Evolutionary conservation across 2,797 vertebrate genomes (phyloP), one percentile per base, ranked within the genome.

Genomic region (Discoglossus pictus): DNA sequence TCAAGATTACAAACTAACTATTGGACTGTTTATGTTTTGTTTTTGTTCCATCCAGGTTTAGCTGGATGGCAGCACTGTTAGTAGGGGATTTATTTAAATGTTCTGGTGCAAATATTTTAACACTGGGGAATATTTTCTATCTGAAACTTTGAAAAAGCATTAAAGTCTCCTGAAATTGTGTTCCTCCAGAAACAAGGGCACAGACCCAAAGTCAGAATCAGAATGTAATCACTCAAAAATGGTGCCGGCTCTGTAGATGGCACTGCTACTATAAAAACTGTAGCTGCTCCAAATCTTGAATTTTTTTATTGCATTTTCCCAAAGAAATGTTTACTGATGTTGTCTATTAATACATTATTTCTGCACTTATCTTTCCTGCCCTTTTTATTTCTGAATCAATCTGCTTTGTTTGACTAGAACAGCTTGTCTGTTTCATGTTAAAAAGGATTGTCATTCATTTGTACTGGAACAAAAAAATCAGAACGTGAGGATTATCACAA

Each of bases 371-470:
- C 16, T 39, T 66, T 6, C 16, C 31, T 10, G 6, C 34, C 13
- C 15, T 35, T 23, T n/a, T 58, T 58, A 58, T 55, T 58, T 66
- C 64, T 50, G 64, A 66, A 58, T 66, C 53, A 59, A 21, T 50
- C 64, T 39, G 64, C 64, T 66, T 66, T 66, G 64, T 66, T 58
- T 66, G 64, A 58, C 5, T 10, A 58, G 64, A 66, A 66, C 53
- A 66, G 53, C 34, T 66, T 66, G 21, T 27, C 43, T 66, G 36
- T 42, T 66, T 24, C 20, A 46, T 50, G 53, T 47, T 58, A 31
- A 48, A 66, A 59, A 56, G 20, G 58, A 58, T 48, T 66, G 64
- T 66, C 53, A 66, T 39, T 58, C 36, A 59, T 58, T 58, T 58
- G 34, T 58, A n/a, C 43, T 31, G 36, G 62, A 50, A 66, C 61